Evolutionary conservation across 2,888 invertebrate genomes (phyloP).

Genomic region (Poecilobothrus nobilitatus): DNA sequence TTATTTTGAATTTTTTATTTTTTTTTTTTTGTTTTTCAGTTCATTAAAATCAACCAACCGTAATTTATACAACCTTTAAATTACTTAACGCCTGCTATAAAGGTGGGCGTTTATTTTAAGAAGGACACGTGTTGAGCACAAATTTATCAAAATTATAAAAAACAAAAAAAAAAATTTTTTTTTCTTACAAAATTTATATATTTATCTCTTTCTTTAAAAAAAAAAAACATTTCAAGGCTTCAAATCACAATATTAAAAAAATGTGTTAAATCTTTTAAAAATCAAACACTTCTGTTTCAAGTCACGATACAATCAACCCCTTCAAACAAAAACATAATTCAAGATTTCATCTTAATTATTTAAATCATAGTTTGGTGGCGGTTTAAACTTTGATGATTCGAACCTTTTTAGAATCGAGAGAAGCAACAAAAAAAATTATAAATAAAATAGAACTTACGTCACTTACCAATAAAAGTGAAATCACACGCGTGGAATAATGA

Average conservation of each 20-base stretch:
- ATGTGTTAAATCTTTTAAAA: not conserved
- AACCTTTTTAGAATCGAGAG: too few relatives aligned
- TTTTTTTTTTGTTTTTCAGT: too few relatives aligned
- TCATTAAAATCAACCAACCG: too few relatives aligned
- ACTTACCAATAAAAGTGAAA: not conserved
- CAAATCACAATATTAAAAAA: not conserved
- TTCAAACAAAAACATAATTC: too few relatives aligned
- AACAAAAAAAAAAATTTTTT: not conserved
- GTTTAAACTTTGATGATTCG: too few relatives aligned
- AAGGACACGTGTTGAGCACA: not conserved
- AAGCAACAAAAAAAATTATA: too few relatives aligned
- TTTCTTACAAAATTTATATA: not conserved
- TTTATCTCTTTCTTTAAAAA: not conserved
- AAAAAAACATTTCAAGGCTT: not conserved
- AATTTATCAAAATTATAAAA: not conserved
- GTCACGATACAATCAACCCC: too few relatives aligned
- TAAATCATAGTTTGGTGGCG: too few relatives aligned
- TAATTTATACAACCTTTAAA: too few relatives aligned
- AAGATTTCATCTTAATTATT: too few relatives aligned
- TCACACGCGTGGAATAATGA: conserved; percentile 12
- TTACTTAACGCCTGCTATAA: not conserved
- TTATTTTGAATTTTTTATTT: too few relatives aligned
- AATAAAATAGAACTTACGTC: too few relatives aligned
- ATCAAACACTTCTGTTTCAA: not conserved
- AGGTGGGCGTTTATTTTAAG: not conserved